Conservation (phyloP, 2,888 invertebrate species). For the Bursaphelenchus okinawaensis region DNA sequence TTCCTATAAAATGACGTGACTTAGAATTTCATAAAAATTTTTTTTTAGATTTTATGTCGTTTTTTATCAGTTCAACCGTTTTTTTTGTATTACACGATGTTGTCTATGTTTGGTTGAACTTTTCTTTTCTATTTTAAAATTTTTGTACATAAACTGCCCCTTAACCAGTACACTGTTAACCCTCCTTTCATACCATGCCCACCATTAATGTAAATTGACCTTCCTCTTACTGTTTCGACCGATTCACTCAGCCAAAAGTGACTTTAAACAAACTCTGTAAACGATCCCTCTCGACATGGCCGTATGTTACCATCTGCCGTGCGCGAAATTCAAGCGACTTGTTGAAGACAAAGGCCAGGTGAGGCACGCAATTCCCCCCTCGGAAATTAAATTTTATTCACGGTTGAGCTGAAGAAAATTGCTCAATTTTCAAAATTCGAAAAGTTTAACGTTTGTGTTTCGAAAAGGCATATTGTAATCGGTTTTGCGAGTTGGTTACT, state of each 20-base stretch:
- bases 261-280: no score
- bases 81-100: not conserved
- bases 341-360: not conserved
- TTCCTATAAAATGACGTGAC: conserved; percentile 48
- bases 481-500: not conserved
- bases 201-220: no score
- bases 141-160: no score
- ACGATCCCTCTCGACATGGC: no score
- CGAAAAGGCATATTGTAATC: not conserved
- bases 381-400: not conserved
- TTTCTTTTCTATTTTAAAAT: no score
- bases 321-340: not conserved
- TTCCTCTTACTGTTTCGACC: no score
- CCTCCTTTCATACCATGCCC: no score
- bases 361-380: not conserved
- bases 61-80: not conserved
- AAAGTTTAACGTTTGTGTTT: not conserved
- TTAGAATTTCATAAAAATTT: not conserved
- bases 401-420: conserved; percentile 8
- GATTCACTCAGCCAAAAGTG: no score
- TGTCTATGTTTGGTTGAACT: no score
- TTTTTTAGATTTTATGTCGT: not conserved
- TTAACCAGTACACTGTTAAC: no score
- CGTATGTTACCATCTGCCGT: not conserved
- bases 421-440: not conserved